Evolutionary conservation across 2,888 invertebrate species (phyloP).

Genomic region (Pocota personata): DNA sequence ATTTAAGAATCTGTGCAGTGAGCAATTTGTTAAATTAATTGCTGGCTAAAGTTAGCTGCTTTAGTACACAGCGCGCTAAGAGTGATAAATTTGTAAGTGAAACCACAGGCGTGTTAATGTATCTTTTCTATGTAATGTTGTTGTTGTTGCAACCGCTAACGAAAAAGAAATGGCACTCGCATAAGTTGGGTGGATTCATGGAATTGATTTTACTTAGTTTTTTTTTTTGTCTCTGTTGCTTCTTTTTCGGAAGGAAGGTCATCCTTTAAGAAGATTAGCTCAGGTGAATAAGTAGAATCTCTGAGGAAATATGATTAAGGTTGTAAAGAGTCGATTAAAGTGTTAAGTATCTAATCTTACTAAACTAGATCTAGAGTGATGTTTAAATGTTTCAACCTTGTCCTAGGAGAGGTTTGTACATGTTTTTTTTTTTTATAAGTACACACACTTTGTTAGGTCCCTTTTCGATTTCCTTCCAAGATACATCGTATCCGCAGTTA

Average conservation of each 20-base stretch:
- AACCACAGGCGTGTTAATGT: slow-evolving; percentile 60
- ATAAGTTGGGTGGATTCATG: slow-evolving; percentile 47
- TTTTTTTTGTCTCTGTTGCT: background rate
- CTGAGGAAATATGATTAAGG: slow-evolving; percentile 25
- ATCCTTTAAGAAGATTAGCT: background rate
- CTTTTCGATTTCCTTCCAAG: too few species aligned
- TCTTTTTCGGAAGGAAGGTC: background rate
- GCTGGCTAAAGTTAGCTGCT: slow-evolving; percentile 31
- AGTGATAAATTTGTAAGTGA: slow-evolving; percentile 65
- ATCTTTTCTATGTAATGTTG: slow-evolving; percentile 32
- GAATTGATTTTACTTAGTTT: slow-evolving; percentile 14
- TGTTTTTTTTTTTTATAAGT: too few species aligned
- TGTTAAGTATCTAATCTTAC: slow-evolving; percentile 2
- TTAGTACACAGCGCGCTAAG: slow-evolving; percentile 11
- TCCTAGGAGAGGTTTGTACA: too few species aligned
- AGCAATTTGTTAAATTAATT: slow-evolving; percentile 73
- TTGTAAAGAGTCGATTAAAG: slow-evolving; percentile 8
- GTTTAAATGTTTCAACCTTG: too few species aligned
- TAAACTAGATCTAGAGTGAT: too few species aligned
- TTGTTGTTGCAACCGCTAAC: background rate
- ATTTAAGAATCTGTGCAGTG: slow-evolving; percentile 72
- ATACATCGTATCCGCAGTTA: too few species aligned
- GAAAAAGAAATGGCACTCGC: slow-evolving; percentile 39
- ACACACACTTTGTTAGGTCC: too few species aligned
- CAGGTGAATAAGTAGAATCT: slow-evolving; percentile 2